These are phyloP conservation scores for Orchestes rusci DNA, from an alignment of 2,888 invertebrate species.

Conservation along the genomic window DNA sequence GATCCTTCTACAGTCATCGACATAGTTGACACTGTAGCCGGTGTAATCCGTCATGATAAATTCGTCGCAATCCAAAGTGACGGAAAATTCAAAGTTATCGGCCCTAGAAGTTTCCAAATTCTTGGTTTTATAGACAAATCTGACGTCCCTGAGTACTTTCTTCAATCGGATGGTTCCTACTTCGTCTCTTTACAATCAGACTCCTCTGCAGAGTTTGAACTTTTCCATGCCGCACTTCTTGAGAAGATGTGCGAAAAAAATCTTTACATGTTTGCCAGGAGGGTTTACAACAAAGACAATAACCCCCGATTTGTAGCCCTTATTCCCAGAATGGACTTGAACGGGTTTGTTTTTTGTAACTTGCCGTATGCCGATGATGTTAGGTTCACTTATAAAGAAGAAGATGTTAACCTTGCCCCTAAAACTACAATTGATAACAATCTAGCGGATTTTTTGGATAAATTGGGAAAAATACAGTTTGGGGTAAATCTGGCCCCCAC, in stretches of 20 bases:
- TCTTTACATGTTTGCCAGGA: constrained; percentile 25
- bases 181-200: constrained; percentile 21
- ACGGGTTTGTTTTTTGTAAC: constrained; percentile 24
- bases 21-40: constrained; percentile 20
- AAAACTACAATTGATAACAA: constrained; percentile 21
- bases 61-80: constrained; percentile 26
- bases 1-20: constrained; percentile 22
- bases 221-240: constrained; percentile 24
- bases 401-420: constrained; percentile 10
- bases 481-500: constrained; percentile 19
- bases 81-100: constrained; percentile 26
- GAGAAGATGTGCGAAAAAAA: constrained; percentile 18
- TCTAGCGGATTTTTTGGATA: constrained; percentile 22
- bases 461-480: constrained; percentile 21
- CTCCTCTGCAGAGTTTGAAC: constrained; percentile 17
- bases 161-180: constrained; percentile 24
- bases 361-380: constrained; percentile 27
- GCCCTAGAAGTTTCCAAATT: constrained; percentile 25
- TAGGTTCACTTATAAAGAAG: constrained; percentile 14
- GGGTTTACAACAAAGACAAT: constrained; percentile 24
- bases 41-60: constrained; percentile 25
- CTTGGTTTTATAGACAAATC: constrained; percentile 28
- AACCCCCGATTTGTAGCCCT: constrained; percentile 26
- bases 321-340: constrained; percentile 22
- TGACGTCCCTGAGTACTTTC: too few species aligned